Percentiles rank a stretch among this genome's conserved stretches.
phyloP scores from a whole-genome alignment of 2,888 invertebrate species.

The Palloptera scutellata region DNA sequence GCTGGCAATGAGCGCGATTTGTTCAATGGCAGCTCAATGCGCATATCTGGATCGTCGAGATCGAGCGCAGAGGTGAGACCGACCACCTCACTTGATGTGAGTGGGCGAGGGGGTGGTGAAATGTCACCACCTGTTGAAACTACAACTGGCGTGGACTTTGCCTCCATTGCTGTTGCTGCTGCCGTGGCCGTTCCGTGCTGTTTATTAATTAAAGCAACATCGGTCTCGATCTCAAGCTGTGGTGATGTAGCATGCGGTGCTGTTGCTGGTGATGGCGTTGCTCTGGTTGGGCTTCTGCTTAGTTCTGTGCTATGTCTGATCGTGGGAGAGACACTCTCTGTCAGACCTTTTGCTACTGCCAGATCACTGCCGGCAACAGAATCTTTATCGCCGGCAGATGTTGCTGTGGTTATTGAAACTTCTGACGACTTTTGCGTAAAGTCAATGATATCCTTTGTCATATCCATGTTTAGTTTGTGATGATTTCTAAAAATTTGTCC shows the following conservation, averaged over 20 bases:
- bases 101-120: slow-evolving; percentile 58
- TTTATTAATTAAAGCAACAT: slow-evolving; percentile 26
- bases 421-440: slow-evolving; percentile 46
- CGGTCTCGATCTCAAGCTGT: slow-evolving; percentile 3
- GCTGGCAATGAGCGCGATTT: slow-evolving; percentile 60
- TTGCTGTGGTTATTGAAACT: slow-evolving; percentile 18
- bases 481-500: slow-evolving; percentile 16
- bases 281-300: no score
- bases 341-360: no score
- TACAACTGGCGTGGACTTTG: background rate
- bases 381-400: slow-evolving; percentile 7
- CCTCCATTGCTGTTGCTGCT: background rate
- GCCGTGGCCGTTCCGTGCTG: background rate
- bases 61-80: slow-evolving; percentile 46
- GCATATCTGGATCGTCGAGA: slow-evolving; percentile 45
- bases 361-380: slow-evolving; percentile 4
- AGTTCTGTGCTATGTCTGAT: background rate
- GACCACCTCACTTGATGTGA: slow-evolving; percentile 58
- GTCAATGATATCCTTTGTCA: slow-evolving; percentile 58
- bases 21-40: slow-evolving; percentile 46
- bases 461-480: slow-evolving; percentile 47
- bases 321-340: no score
- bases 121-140: slow-evolving; percentile 37
- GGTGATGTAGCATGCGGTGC: background rate
- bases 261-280: no score